phyloP scores from a whole-genome alignment of 2,888 invertebrate species.

The Microctonus aethiopoides region DNA sequence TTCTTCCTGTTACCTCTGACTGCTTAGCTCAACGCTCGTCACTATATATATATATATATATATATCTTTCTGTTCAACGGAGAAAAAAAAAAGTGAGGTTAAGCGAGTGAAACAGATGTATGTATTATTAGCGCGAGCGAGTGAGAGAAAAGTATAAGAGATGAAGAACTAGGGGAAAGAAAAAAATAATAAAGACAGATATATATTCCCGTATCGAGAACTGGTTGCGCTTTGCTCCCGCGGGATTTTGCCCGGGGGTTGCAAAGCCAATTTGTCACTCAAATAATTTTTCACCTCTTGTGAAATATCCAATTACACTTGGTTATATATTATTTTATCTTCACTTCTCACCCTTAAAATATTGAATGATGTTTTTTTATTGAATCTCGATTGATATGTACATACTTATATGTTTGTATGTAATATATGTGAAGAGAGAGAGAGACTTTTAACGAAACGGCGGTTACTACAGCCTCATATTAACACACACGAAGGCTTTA shows the following conservation, averaged over 20 bases:
- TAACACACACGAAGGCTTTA: neutral
- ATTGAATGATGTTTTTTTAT: neutral
- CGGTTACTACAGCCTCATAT: conserved; percentile 2
- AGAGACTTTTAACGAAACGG: neutral
- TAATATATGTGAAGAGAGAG: neutral
- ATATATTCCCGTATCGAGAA: neutral
- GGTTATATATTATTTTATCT: neutral
- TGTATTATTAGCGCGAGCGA: neutral
- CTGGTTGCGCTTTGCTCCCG: conserved; percentile 25
- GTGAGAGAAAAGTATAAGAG: neutral
- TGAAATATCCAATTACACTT: conserved; percentile 4
- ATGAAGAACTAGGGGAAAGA: neutral
- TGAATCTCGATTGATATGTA: neutral
- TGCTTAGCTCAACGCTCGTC: neutral
- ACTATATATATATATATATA: no score
- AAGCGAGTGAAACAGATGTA: no score
- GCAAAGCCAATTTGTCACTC: conserved; percentile 14
- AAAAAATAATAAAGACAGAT: neutral
- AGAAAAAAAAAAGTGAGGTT: no score
- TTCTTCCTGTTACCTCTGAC: conserved; percentile 6
- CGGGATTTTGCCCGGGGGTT: conserved; percentile 28
- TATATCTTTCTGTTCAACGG: no score
- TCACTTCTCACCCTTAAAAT: neutral
- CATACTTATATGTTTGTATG: neutral
- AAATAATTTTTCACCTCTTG: conserved; percentile 7